Conservation (phyloP, 2,888 invertebrate genomes). For the Sthenelais limicola region DNA sequence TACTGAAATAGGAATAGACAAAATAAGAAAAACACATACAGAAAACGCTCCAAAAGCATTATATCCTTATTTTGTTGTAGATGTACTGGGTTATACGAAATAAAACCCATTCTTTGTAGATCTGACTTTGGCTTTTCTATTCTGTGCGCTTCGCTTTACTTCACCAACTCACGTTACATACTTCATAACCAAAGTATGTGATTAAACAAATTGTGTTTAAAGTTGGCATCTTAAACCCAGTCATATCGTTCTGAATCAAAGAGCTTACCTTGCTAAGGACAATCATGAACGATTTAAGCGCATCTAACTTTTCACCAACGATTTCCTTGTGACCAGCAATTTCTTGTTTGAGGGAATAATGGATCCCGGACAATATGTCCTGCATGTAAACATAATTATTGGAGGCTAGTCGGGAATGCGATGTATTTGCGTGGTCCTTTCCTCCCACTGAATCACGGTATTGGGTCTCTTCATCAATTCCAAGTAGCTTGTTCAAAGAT, state of each 20-base stretch:
- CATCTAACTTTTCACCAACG: slow-evolving; percentile 80
- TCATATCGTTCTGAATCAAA: neutral
- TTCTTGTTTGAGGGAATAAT: slow-evolving; percentile 87
- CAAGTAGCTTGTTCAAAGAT: too few relatives aligned
- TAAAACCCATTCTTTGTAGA: too few relatives aligned
- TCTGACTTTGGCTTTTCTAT: too few relatives aligned
- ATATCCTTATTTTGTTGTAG: neutral
- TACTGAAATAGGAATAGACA: slow-evolving; percentile 43
- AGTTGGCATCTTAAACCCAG: neutral
- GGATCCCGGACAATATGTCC: slow-evolving; percentile 90
- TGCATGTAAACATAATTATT: slow-evolving; percentile 79
- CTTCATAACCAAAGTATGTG: too few relatives aligned
- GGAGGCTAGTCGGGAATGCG: too few relatives aligned
- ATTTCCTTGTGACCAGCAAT: slow-evolving; percentile 82
- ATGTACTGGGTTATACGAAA: too few relatives aligned
- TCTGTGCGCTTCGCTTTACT: too few relatives aligned
- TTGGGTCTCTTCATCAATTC: too few relatives aligned
- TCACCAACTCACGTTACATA: too few relatives aligned
- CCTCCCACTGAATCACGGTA: too few relatives aligned
- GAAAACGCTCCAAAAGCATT: neutral
- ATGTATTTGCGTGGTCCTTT: too few relatives aligned
- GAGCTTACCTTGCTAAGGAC: slow-evolving; percentile 77
- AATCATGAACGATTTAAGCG: slow-evolving; percentile 82
- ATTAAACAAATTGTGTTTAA: neutral
- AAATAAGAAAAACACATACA: neutral